A percentile compares a stretch with the other conserved stretches of the same genome.
Evolutionary conservation across 1,140 invertebrate species (phyloP).

Genomic region (Muscidifurax raptorellus): DNA sequence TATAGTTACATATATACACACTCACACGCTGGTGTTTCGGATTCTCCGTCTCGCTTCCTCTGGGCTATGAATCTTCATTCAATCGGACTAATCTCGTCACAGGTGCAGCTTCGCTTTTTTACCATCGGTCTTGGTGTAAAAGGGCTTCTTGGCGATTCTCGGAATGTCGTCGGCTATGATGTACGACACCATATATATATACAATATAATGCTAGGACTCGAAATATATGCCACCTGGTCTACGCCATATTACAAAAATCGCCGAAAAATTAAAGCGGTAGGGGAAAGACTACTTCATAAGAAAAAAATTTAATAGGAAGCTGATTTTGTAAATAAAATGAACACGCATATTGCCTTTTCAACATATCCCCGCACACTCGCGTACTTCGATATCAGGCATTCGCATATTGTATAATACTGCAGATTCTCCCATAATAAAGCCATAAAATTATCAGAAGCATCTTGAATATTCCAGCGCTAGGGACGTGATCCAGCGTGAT

Average conservation of each 20-base stretch:
- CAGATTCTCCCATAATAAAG: slow-evolving; percentile 23
- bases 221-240: background rate
- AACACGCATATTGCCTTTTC: too few relatives aligned
- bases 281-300: too few relatives aligned
- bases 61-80: slow-evolving; percentile 46
- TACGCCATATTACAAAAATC: too few relatives aligned
- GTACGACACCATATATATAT: too few relatives aligned
- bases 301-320: too few relatives aligned
- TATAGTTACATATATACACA: background rate
- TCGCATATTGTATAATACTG: background rate
- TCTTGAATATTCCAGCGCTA: slow-evolving; percentile 5
- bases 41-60: background rate
- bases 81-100: slow-evolving; percentile 50
- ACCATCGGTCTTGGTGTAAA: slow-evolving; percentile 19
- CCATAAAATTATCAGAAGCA: slow-evolving; percentile 26
- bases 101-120: slow-evolving; percentile 14
- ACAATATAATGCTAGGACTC: too few relatives aligned
- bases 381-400: background rate
- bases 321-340: too few relatives aligned
- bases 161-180: background rate
- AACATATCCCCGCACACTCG: too few relatives aligned
- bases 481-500: background rate
- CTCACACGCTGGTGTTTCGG: background rate
- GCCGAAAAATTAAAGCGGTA: too few relatives aligned
- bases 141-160: slow-evolving; percentile 5